Base-by-base conservation (phyloP, 2,888 invertebrate genomes). In the Cephus pygmeus region DNA sequence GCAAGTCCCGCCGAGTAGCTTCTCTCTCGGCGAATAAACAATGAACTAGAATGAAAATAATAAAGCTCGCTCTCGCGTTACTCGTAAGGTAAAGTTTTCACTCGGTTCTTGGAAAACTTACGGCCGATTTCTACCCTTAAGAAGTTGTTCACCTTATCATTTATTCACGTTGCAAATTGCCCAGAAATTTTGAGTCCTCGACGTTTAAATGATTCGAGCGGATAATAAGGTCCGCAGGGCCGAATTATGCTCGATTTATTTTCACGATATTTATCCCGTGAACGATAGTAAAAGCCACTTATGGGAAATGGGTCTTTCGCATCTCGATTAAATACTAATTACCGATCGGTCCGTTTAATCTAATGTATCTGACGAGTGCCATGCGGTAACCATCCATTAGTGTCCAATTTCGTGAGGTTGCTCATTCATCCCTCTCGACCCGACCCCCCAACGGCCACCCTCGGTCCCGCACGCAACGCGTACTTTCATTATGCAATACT, bases 31-130 rank as follows among this genome's bases (percentile, higher is more conserved):
- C 76, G 76, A 79, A 81, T 81, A 80, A 82, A 82, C 79, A 81
- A 80, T 81, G 78, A 34, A 73, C 76, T 76, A 76, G 78, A 82
- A 80, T 78, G 79, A 81, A 81, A 82, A 82, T 80, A 79, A 79
- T 82, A 78, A 82, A 82, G 79, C 4, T 56, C 33, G 36, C 34
- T 30, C 73, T n/a, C 69, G 23, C 31, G 23, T 30, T 73, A 75
- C 30, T 15, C 30, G 31, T 40, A 33, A n/a, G 31, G 1, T 36
- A n/a, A 34, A 34, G 71, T 71, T 71, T 71, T 15, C 71, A 15
- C 40, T 71, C 15, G 71, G 3, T 11, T 23, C 4, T 30, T 71
- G 2, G 1, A 30, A 71, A 71, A 11, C 4, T 71, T 30, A 2
- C 23, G 9, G 2, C 1, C 6, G 23, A 56, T 23, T 15, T 56